Evolutionary conservation across 2,113 vertebrate genomes (phyloP).

Genomic region (Pterocles gutturalis): DNA sequence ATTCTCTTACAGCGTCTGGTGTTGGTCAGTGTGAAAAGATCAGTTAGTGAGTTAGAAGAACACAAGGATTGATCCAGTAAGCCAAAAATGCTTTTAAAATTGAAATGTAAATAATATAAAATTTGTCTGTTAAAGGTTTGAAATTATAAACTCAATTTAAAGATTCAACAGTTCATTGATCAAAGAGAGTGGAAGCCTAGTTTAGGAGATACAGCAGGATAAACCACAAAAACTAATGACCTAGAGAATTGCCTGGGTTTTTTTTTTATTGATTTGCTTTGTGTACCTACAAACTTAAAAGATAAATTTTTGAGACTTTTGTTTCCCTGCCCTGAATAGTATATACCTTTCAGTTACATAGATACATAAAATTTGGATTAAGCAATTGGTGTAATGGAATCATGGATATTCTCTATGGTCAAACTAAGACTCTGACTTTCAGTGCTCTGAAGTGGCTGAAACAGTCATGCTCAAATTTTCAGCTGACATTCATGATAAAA

Average conservation of each 20-base stretch:
- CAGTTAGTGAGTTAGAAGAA: neutral
- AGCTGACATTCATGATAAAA: neutral
- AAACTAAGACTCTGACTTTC: neutral
- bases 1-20: neutral
- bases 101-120: neutral
- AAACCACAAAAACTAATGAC: neutral
- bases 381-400: neutral
- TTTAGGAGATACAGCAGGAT: neutral
- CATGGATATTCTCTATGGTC: neutral
- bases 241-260: neutral
- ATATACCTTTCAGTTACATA: neutral
- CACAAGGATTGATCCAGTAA: neutral
- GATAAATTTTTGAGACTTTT: neutral
- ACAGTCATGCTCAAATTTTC: neutral
- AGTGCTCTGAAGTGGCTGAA: neutral
- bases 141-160: neutral
- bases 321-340: neutral
- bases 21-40: neutral
- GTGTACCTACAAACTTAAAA: neutral
- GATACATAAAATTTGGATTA: neutral
- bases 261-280: neutral
- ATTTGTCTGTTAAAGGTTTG: neutral
- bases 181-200: neutral
- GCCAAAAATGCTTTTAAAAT: neutral
- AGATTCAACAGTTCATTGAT: neutral